Conservation (phyloP, 1,140 invertebrate genomes). For the Cyclina sinensis region DNA sequence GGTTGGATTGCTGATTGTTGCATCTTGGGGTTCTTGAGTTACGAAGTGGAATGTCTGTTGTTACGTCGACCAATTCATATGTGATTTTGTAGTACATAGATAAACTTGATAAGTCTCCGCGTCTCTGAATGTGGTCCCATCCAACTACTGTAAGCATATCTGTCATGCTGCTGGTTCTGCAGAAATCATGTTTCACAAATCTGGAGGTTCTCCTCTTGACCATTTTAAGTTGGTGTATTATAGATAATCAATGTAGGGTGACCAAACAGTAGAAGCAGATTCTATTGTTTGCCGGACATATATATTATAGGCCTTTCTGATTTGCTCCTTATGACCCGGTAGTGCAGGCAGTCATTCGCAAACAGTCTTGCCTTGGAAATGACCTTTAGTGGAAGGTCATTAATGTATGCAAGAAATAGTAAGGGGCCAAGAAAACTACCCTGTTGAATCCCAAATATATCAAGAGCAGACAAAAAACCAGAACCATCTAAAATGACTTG, state of each 20-base stretch:
- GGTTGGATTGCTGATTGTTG: too few relatives aligned
- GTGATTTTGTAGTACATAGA: neutral
- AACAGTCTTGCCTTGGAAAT: slow-evolving; percentile 23
- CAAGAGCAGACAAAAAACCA: neutral
- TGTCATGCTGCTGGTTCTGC: neutral
- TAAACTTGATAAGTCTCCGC: neutral
- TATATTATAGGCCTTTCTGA: neutral
- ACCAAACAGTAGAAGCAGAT: neutral
- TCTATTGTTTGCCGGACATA: neutral
- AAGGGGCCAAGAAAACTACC: neutral
- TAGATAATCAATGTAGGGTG: too few relatives aligned
- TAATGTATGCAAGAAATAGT: slow-evolving; percentile 15
- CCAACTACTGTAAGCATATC: neutral
- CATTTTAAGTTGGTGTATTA: neutral
- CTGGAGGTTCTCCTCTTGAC: neutral
- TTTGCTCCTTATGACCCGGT: slow-evolving; percentile 17
- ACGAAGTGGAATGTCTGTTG: too few relatives aligned
- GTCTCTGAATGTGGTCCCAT: neutral
- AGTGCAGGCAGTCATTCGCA: slow-evolving; percentile 36
- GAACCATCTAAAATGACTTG: too few relatives aligned
- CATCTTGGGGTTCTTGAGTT: too few relatives aligned
- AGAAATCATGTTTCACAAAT: slow-evolving; percentile 23
- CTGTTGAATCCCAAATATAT: slow-evolving; percentile 5
- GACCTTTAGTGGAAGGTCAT: neutral
- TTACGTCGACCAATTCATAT: neutral